These are phyloP conservation scores for Prunella himalayana DNA, from an alignment of 2,113 vertebrate genomes.

Conservation along the genomic window DNA sequence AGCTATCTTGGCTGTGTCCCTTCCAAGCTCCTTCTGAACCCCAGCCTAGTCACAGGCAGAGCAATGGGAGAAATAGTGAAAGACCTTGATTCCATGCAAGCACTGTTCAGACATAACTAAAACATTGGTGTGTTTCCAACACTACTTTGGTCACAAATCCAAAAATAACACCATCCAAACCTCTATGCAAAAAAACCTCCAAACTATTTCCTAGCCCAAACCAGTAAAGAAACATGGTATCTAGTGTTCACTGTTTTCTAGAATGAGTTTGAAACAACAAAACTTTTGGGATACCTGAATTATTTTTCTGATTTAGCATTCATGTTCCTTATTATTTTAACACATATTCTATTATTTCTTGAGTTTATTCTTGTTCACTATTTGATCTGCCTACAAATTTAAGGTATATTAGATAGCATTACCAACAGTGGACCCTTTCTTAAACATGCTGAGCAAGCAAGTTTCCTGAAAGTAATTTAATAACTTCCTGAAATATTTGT, in stretches of 20 bases:
- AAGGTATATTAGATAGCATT: neutral
- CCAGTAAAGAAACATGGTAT: neutral
- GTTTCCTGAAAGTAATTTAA: neutral
- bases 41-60: too few relatives aligned
- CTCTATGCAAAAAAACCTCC: neutral
- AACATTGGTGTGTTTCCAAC: neutral
- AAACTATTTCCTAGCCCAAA: neutral
- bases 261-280: neutral
- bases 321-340: neutral
- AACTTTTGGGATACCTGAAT: neutral
- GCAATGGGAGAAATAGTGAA: neutral
- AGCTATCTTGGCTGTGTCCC: neutral
- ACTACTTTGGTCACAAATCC: neutral
- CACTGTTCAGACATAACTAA: neutral
- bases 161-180: neutral
- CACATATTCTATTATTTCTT: neutral
- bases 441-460: neutral
- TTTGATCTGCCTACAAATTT: neutral
- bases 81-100: neutral
- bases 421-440: neutral
- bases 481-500: neutral
- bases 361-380: neutral
- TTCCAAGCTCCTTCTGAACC: neutral
- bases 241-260: neutral
- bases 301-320: neutral